These are phyloP conservation scores for Polyodon spathula DNA, from an alignment of 2,113 vertebrate species.

Conservation along the genomic window DNA sequence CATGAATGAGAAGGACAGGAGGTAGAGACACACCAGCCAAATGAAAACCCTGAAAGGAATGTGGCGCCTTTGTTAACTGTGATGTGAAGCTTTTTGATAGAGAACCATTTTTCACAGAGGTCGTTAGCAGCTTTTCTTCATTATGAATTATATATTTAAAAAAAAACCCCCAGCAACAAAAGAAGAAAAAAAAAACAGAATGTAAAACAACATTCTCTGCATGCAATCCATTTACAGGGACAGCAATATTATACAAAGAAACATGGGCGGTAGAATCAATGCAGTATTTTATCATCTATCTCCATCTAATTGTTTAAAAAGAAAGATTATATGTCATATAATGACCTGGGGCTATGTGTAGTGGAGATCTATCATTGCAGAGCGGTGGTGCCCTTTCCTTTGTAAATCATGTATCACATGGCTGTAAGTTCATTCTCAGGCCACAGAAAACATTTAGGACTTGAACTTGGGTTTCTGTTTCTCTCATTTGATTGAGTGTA, in stretches of 20 bases:
- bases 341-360: slow-evolving; percentile 50
- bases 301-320: slow-evolving; percentile 65
- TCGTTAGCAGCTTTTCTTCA: too few species aligned
- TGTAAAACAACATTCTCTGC: slow-evolving; percentile 6
- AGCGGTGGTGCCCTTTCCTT: slow-evolving; percentile 55
- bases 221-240: slow-evolving; percentile 19
- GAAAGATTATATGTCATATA: slow-evolving; percentile 64
- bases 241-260: slow-evolving; percentile 12
- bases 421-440: slow-evolving; percentile 65
- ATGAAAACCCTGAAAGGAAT: too few species aligned
- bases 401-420: slow-evolving; percentile 69
- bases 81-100: too few species aligned
- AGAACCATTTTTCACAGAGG: too few species aligned
- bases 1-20: too few species aligned
- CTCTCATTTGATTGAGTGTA: slow-evolving; percentile 53
- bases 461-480: slow-evolving; percentile 44
- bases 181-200: too few species aligned
- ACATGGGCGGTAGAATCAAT: slow-evolving; percentile 56
- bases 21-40: too few species aligned
- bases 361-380: slow-evolving; percentile 57
- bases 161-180: too few species aligned
- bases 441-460: slow-evolving; percentile 60
- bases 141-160: too few species aligned
- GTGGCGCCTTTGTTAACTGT: too few species aligned
- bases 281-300: slow-evolving; percentile 63